Evolutionary conservation across 2,113 vertebrate genomes (phyloP).

Genomic region (Xiphorhynchus elegans): DNA sequence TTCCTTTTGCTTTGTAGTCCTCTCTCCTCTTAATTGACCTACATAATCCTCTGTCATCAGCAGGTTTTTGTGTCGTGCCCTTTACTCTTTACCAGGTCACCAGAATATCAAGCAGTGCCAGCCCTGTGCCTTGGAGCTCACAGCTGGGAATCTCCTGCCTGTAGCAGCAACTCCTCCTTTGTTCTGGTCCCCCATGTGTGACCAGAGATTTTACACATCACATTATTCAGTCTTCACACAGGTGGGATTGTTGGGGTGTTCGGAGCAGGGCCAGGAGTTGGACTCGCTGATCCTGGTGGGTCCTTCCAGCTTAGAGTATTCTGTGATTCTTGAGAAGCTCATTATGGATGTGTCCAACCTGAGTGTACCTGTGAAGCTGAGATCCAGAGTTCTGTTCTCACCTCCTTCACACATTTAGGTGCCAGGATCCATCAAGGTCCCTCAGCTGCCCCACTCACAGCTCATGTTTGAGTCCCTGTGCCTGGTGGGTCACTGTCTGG

Average conservation of each 20-base stretch:
- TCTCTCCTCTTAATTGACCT: background rate
- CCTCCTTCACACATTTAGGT: rapidly evolving
- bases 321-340: background rate
- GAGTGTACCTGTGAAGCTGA: background rate
- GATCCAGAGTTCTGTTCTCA: background rate
- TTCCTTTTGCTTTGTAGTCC: background rate
- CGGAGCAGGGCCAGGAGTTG: background rate
- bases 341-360: rapidly evolving
- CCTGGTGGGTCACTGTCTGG: background rate
- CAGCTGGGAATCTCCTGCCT: background rate
- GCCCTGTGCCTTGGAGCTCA: background rate
- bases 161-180: background rate
- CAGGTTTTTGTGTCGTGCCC: background rate
- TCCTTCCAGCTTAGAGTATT: background rate
- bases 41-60: background rate
- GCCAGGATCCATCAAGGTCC: rapidly evolving
- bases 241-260: background rate
- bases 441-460: background rate
- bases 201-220: rapidly evolving
- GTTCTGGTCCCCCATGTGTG: rapidly evolving
- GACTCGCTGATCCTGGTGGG: rapidly evolving
- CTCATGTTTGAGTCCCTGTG: rapidly evolving
- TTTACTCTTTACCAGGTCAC: background rate
- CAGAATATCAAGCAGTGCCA: background rate
- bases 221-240: rapidly evolving